Evolutionary conservation across 2,888 invertebrate genomes (phyloP).

Genomic region (Steinernema scapterisci): DNA sequence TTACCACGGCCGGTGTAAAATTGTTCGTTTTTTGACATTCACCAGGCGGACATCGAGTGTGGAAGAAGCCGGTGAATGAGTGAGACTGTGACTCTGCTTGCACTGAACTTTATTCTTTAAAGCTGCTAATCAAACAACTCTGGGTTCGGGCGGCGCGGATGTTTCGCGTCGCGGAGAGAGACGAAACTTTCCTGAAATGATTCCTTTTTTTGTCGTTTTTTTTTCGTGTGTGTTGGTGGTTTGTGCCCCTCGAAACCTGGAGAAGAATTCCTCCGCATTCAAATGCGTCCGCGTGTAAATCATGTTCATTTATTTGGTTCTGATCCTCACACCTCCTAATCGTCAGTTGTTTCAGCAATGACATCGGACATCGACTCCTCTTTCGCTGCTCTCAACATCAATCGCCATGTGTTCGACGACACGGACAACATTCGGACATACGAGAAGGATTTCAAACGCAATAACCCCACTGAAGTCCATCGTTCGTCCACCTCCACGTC

Average conservation of each 20-base stretch:
- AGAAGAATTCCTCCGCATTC: no score
- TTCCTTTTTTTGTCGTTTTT: no score
- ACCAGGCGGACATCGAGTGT: background rate
- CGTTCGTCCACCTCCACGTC: background rate
- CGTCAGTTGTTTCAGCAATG: background rate
- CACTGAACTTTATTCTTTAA: conserved; percentile 25
- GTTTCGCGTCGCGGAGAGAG: background rate
- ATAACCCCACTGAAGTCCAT: conserved; percentile 5
- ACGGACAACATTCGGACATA: conserved; percentile 26
- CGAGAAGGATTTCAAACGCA: conserved; percentile 24
- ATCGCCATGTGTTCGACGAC: conserved; percentile 25
- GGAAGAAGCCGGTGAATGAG: background rate
- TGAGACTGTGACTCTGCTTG: conserved; percentile 5
- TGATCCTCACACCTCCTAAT: background rate
- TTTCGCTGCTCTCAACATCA: conserved; percentile 28
- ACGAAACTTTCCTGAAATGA: no score
- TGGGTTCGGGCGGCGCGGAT: background rate
- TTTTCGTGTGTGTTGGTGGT: no score
- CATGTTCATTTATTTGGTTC: no score
- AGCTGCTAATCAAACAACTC: conserved; percentile 22
- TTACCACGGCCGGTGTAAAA: conserved; percentile 26
- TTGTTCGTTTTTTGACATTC: background rate
- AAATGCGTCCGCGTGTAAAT: no score
- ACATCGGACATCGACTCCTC: conserved; percentile 25
- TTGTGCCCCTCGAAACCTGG: no score